Percentiles rank a stretch among this genome's conserved stretches.
Conservation (phyloP, 2,797 vertebrate species). For the Podarcis siculus region DNA sequence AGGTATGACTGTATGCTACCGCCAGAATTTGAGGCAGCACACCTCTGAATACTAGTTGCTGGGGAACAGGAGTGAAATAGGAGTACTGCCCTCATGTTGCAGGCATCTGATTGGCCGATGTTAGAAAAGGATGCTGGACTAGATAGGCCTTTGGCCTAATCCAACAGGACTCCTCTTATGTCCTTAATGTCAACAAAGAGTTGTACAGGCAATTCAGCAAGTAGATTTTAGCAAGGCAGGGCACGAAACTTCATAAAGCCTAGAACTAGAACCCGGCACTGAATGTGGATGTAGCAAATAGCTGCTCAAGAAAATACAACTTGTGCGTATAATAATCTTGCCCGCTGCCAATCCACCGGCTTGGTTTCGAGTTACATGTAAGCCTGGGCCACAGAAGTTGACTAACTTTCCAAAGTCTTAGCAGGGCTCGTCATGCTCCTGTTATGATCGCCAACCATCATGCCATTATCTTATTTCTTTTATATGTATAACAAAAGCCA, state of each 20-base stretch:
- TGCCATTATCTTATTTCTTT: neutral
- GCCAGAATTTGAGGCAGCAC: neutral
- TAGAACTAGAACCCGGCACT: neutral
- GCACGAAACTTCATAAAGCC: neutral
- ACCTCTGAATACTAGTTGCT: neutral
- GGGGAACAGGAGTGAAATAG: neutral
- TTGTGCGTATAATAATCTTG: neutral
- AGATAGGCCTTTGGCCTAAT: neutral
- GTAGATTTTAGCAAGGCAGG: neutral
- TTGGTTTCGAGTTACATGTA: neutral
- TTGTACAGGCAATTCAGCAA: neutral
- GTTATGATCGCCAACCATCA: neutral
- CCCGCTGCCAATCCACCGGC: neutral
- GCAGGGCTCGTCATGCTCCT: neutral
- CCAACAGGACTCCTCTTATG: neutral
- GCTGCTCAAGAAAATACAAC: neutral
- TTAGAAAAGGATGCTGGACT: neutral
- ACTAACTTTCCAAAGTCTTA: slow-evolving; percentile 2
- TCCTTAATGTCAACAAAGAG: neutral
- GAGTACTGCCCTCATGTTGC: neutral
- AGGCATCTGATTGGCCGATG: neutral
- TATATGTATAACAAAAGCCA: too few relatives aligned
- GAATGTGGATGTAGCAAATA: neutral
- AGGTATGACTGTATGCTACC: neutral
- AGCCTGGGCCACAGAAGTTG: neutral